A percentile compares a stretch with the other conserved stretches of the same genome.
phyloP scores from a whole-genome alignment of 2,797 vertebrate species.

The Notoglanidium macrostoma region DNA sequence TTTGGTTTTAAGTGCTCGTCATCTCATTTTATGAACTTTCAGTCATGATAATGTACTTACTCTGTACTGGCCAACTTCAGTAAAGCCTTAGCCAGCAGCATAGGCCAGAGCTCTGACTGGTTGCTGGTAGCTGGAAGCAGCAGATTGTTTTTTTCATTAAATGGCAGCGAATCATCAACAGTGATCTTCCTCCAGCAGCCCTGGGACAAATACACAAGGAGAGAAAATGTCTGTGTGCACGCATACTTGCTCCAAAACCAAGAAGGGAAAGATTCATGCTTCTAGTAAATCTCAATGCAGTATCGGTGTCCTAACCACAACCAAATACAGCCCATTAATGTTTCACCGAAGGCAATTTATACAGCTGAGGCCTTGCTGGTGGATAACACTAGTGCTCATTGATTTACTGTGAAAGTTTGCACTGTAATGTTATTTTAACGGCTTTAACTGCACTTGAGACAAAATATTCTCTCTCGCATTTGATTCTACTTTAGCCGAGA shows the following conservation, averaged over 20 bases:
- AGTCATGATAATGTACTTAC: conserved; percentile 72
- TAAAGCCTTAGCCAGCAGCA: conserved; percentile 91
- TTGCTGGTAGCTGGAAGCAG: conserved; percentile 84
- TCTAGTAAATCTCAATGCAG: background rate
- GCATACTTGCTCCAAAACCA: background rate
- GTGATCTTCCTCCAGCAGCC: conserved; percentile 92
- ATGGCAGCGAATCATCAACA: conserved; percentile 90
- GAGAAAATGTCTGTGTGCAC: background rate
- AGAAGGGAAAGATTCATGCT: background rate
- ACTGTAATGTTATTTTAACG: background rate
- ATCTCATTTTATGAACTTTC: background rate
- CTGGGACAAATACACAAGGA: conserved; percentile 64
- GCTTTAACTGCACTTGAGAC: conserved; percentile 15
- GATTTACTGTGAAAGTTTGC: background rate
- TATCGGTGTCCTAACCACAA: background rate
- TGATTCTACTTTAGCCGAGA: conserved; percentile 4
- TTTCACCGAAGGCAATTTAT: background rate
- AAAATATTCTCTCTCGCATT: conserved; percentile 14
- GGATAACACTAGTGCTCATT: background rate
- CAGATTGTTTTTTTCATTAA: conserved; percentile 82
- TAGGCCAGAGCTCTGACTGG: conserved; percentile 90
- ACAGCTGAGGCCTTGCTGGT: background rate
- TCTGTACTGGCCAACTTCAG: conserved; percentile 88
- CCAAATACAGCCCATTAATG: background rate
- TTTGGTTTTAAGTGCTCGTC: background rate